Evolutionary conservation across 1,140 invertebrate species (phyloP).

Genomic region (Myzus persicae): DNA sequence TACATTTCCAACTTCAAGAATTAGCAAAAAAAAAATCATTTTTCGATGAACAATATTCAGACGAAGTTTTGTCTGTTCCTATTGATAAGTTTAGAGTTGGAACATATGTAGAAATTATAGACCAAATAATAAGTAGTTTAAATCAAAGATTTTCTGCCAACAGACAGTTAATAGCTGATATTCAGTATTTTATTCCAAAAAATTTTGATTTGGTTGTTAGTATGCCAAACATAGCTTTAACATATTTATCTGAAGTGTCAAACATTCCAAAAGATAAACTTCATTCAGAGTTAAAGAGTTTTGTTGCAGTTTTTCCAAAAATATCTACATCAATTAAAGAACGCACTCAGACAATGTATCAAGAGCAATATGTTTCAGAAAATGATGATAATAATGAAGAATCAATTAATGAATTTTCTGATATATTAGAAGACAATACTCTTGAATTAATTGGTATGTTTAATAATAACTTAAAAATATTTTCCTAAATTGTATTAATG

Average conservation of each 20-base stretch:
- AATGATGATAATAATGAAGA: too few species aligned
- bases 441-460: too few species aligned
- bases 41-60: background rate
- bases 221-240: background rate
- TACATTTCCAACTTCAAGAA: background rate
- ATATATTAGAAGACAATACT: too few species aligned
- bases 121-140: background rate
- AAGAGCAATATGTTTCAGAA: too few species aligned
- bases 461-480: too few species aligned
- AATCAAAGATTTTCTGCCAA: background rate
- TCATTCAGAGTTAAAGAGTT: too few species aligned
- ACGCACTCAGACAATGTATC: too few species aligned
- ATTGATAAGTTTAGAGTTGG: background rate
- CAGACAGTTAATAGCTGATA: background rate
- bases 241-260: background rate
- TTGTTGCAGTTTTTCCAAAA: too few species aligned
- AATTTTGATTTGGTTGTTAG: background rate
- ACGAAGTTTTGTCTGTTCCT: background rate
- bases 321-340: too few species aligned
- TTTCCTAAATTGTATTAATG: too few species aligned
- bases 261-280: too few species aligned
- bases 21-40: background rate
- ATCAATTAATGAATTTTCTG: too few species aligned
- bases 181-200: background rate
- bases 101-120: background rate